phyloP scores from a whole-genome alignment of 2,888 invertebrate genomes.

The Amblyjoppa fuscipennis region DNA sequence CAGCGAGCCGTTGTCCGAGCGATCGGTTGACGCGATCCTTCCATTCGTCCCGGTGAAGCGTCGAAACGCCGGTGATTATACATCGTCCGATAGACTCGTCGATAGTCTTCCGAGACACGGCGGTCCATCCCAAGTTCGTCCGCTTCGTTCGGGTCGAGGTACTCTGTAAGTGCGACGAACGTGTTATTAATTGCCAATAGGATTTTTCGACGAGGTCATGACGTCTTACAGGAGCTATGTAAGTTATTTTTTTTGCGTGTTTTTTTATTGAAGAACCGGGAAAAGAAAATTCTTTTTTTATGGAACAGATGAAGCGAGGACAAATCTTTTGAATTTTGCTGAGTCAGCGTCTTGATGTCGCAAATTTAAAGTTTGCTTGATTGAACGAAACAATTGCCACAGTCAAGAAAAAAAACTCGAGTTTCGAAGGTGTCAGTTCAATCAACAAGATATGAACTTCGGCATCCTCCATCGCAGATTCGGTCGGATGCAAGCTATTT shows the following conservation, averaged over 20 bases:
- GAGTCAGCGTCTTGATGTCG: neutral
- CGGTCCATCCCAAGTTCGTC: neutral
- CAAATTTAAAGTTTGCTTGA: neutral
- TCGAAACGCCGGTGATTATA: neutral
- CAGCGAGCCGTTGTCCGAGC: conserved; percentile 34
- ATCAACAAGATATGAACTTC: too few species aligned
- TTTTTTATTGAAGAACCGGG: neutral
- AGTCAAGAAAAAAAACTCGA: too few species aligned
- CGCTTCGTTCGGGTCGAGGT: neutral
- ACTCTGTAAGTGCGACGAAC: conserved; percentile 40
- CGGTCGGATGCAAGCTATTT: too few species aligned
- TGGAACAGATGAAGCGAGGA: neutral
- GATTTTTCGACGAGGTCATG: conserved; percentile 72
- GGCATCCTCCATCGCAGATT: too few species aligned
- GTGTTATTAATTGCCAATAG: conserved; percentile 49
- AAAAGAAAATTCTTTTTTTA: neutral
- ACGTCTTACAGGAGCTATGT: conserved; percentile 83
- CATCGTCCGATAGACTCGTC: neutral
- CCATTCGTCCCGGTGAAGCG: conserved; percentile 52
- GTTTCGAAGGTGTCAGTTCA: too few species aligned
- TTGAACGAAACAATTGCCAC: neutral
- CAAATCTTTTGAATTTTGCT: neutral
- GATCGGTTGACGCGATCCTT: conserved; percentile 64
- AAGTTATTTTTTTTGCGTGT: conserved; percentile 73
- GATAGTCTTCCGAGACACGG: neutral